Conservation (phyloP, 2,113 vertebrate genomes). For the Dicentrarchus labrax region DNA sequence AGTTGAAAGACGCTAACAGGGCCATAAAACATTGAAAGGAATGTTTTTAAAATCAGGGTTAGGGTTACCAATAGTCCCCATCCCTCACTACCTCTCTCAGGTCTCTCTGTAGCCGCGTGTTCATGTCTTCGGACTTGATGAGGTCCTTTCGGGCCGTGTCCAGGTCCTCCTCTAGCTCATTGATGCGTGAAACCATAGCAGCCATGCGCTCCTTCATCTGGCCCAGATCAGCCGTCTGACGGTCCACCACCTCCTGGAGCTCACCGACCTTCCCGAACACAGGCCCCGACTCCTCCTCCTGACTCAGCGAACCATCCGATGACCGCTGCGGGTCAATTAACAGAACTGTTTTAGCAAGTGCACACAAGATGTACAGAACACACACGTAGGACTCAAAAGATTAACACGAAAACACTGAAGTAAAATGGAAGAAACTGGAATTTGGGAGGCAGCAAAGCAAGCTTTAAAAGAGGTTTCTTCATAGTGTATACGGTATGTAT, state of each 20-base stretch:
- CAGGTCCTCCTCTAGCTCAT: slow-evolving; percentile 95
- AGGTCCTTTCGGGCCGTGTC: slow-evolving; percentile 97
- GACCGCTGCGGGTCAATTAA: slow-evolving; percentile 83
- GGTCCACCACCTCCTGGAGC: slow-evolving; percentile 94
- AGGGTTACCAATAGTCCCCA: neutral
- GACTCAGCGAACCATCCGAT: slow-evolving; percentile 90
- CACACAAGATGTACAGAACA: neutral
- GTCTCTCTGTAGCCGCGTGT: slow-evolving; percentile 93
- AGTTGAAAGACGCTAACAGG: neutral
- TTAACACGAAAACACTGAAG: neutral
- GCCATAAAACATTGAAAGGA: neutral
- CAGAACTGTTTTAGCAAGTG: neutral
- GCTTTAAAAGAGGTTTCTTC: too few relatives aligned
- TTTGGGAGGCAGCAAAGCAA: neutral
- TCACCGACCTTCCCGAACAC: slow-evolving; percentile 87
- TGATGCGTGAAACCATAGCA: slow-evolving; percentile 87
- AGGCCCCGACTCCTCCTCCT: slow-evolving; percentile 86
- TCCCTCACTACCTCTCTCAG: slow-evolving; percentile 88
- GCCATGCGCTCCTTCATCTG: slow-evolving; percentile 97
- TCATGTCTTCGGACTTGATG: slow-evolving; percentile 95
- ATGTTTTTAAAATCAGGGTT: too few relatives aligned
- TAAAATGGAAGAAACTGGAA: neutral
- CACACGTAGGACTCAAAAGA: neutral
- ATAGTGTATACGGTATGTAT: neutral
- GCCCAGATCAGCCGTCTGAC: slow-evolving; percentile 90